These are phyloP conservation scores for Cephalotes varians DNA, from an alignment of 2,888 invertebrate genomes.

Conservation along the genomic window DNA sequence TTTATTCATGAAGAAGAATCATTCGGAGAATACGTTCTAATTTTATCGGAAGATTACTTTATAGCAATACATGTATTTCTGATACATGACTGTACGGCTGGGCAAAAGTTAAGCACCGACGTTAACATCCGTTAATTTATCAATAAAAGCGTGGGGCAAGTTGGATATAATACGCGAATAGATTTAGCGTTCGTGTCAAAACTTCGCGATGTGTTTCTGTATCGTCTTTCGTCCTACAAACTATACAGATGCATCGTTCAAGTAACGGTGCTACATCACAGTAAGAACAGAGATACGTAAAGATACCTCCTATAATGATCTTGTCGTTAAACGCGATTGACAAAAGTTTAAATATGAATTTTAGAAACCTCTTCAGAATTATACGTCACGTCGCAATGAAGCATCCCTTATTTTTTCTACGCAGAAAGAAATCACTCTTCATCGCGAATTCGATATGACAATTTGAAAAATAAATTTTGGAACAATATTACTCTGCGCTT, in stretches of 20 bases:
- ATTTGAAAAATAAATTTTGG: background rate
- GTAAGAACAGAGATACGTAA: background rate
- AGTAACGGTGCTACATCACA: slow-evolving; percentile 7
- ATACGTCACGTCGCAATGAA: background rate
- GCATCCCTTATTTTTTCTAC: background rate
- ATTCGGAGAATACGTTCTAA: background rate
- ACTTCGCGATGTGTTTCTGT: slow-evolving; percentile 76
- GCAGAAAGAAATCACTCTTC: background rate
- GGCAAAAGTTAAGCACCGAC: slow-evolving; percentile 40
- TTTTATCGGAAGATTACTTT: slow-evolving; percentile 17
- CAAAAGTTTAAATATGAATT: slow-evolving; percentile 14
- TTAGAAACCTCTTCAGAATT: background rate
- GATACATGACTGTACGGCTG: slow-evolving; percentile 13
- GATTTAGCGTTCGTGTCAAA: slow-evolving; percentile 80
- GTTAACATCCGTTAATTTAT: slow-evolving; percentile 51
- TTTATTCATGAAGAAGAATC: background rate
- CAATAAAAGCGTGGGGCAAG: slow-evolving; percentile 45
- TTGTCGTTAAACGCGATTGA: slow-evolving; percentile 5
- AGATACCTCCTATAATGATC: slow-evolving; percentile 8
- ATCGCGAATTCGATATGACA: background rate
- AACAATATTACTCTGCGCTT: background rate
- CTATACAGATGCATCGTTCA: slow-evolving; percentile 19
- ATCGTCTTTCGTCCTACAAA: slow-evolving; percentile 37
- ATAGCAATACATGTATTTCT: background rate
- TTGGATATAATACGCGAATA: slow-evolving; percentile 78